Base-by-base conservation (phyloP, 2,797 vertebrate species). In the Hemibagrus guttatus region DNA sequence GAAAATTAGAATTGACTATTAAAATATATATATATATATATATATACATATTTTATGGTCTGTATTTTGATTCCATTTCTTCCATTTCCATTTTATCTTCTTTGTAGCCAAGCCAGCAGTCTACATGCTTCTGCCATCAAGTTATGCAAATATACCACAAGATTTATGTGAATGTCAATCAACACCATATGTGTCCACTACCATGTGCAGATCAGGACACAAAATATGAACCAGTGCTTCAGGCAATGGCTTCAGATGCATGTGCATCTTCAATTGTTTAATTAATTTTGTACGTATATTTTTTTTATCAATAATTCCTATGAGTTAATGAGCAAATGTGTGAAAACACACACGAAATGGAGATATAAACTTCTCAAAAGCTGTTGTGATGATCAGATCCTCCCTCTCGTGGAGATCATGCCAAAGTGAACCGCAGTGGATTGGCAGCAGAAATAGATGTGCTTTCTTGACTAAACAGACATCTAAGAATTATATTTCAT, bases 301-400 rank as follows among this genome's bases (percentile, higher is more conserved):
- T 31, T 42, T 42, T 71, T 71, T 42, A 42, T 19, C 21, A 26
- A 74, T 26, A 14, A 6, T 49, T 46, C 23, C 39, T 71, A 8
- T 5, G 4, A 75, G 46, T 14, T n/a, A 6, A 13, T 75, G 46
- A 13, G 3, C 16, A 5, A 75, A 75, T 52, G 26, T 75, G 46
- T 75, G 46, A 75, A 75, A 26, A 72, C 39, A 46, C 39, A 46
- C 69, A 71, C 9, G 4, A 42, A 72, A 49, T 72, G 42, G 69
- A 46, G 26, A 46, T 72, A 6, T 17, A 13, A 81, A 61, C 23
- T 42, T 46, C 35, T 42, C 39, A n/a, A 52, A 88, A 86, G 80
- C 75, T 79, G 49, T 68, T 58, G 23, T 72, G 39, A 23, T 82
- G 35, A 88, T 85, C 54, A 72, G 31, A 82, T 69, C 83, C 54